Conservation (phyloP, 1,140 invertebrate genomes). For the Dinoponera quadriceps region DNA sequence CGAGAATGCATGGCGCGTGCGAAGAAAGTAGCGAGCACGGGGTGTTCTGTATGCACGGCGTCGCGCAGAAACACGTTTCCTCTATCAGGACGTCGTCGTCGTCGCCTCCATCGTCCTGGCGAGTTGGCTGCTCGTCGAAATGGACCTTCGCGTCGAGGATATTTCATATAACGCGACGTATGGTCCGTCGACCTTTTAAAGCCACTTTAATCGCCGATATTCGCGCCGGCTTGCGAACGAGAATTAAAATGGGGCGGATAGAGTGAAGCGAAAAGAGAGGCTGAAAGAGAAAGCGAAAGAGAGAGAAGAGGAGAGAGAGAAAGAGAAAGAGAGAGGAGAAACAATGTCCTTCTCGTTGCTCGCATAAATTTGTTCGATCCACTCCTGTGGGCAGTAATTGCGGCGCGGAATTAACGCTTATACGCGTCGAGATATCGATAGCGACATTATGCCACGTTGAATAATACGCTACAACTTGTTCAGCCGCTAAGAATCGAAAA, state of each 20-base stretch:
- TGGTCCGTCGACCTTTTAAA: slow-evolving; percentile 42
- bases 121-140: slow-evolving; percentile 30
- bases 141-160: slow-evolving; percentile 48
- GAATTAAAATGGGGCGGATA: slow-evolving; percentile 54
- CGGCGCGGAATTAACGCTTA: slow-evolving; percentile 38
- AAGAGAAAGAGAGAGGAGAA: slow-evolving; percentile 10
- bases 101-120: slow-evolving; percentile 7
- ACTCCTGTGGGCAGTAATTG: slow-evolving; percentile 37
- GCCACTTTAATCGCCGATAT: slow-evolving; percentile 66
- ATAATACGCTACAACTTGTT: slow-evolving; percentile 26
- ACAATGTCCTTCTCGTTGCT: slow-evolving; percentile 35
- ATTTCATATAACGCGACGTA: slow-evolving; percentile 55
- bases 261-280: neutral
- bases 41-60: slow-evolving; percentile 46
- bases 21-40: slow-evolving; percentile 28
- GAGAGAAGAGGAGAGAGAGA: neutral
- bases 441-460: slow-evolving; percentile 26
- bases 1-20: slow-evolving; percentile 42
- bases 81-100: slow-evolving; percentile 44
- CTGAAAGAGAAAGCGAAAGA: neutral
- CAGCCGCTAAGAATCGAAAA: neutral
- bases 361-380: slow-evolving; percentile 57
- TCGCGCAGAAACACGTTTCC: slow-evolving; percentile 44
- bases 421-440: slow-evolving; percentile 50
- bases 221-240: slow-evolving; percentile 17